Evolutionary conservation across 1,140 invertebrate genomes (phyloP).

Genomic region (Ptiloglossa arizonensis): DNA sequence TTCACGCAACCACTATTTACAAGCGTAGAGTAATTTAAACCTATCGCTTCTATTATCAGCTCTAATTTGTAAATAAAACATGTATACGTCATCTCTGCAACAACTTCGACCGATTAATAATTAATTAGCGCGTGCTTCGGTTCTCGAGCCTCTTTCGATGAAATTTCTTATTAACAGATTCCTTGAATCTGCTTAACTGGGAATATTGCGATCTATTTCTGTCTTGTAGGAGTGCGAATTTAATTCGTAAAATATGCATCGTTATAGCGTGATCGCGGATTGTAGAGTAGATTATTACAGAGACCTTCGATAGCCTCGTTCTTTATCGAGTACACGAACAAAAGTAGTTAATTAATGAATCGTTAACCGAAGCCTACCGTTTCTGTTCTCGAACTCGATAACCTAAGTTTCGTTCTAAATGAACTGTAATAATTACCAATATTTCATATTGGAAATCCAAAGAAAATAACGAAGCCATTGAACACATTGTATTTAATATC

Average conservation of each 20-base stretch:
- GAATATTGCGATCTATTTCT: constrained; percentile 30
- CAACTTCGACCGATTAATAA: constrained; percentile 20
- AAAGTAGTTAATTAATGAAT: background rate
- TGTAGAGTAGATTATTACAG: background rate
- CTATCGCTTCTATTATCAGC: no score
- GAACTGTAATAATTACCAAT: no score
- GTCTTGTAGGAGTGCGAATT: background rate
- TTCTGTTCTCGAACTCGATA: background rate
- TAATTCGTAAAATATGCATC: background rate
- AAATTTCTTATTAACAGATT: constrained; percentile 38
- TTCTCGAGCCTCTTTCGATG: background rate
- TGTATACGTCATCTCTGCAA: background rate
- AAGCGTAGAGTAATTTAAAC: background rate
- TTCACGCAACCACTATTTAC: background rate
- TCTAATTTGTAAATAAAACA: background rate
- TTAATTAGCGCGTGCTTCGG: constrained; percentile 19
- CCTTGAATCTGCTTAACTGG: constrained; percentile 14
- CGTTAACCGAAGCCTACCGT: background rate
- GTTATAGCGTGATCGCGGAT: background rate
- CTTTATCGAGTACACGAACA: background rate
- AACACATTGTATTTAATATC: no score
- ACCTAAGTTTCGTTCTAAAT: background rate
- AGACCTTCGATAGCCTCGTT: no score
- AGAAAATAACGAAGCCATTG: no score
- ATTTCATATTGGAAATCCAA: no score